Base-by-base conservation (phyloP, 2,888 invertebrate species). In the Onchidella celtica region DNA sequence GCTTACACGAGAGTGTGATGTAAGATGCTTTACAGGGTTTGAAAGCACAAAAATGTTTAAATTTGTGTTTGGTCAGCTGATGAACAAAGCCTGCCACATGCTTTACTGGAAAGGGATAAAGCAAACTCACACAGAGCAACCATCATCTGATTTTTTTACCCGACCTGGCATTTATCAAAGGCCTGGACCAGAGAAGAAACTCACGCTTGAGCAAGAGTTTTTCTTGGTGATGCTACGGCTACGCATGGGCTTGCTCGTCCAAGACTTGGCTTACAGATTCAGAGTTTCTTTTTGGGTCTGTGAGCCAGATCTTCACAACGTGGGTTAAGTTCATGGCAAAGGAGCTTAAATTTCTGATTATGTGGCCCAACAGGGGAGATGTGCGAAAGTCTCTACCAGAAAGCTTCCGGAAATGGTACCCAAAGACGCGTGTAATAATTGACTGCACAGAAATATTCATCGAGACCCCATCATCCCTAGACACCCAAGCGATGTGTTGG, bases 381-480 rank as follows among this genome's bases (percentile, higher is more conserved):
- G 47, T 85, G 17, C 73, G 70, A n/a, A 72, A 77, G 32, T 57
- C 27, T 72, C 72, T 83, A 59, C 85, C 85, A 0, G 59, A 36
- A 27, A 79, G 73, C 27, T 85, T 83, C 59, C n/a, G 32, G 27
- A 75, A 65, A 27, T 66, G 3, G 6, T 80, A 68, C 40, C 81
- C 81, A 1, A 81, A 81, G 36, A 68, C 73, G 3, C 61, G 81
- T 36, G 57, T 74, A 2, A 85, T 81, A 4, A 85, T 83, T 74
- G 83, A 83, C 36, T 82, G 82, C 68, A 75, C 80, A n/a, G 83
- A 85, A 55, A 36, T 85, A 11, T 83, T 81, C 63, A 69, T 85
- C 24, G 79, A 85, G 72, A 83, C 79, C 0, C 81, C 61, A 61
- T 61, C 61, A 61, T 77, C 36, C 27, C 81, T 82, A 24, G 79